These are phyloP conservation scores for Odocoileus hemionus DNA, from an alignment of 2,113 vertebrate species.

Conservation along the genomic window DNA sequence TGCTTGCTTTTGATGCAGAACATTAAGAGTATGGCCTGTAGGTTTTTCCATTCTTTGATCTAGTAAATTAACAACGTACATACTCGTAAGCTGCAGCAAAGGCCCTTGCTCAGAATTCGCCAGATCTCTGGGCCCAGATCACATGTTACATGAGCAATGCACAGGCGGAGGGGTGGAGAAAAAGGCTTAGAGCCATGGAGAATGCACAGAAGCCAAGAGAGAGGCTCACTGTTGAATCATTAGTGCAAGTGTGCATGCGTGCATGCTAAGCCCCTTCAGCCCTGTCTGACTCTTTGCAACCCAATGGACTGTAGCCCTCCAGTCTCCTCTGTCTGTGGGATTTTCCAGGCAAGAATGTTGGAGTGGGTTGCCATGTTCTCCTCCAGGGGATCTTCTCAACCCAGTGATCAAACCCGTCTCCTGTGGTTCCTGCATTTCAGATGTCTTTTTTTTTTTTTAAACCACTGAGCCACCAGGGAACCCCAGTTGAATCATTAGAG, in stretches of 20 bases:
- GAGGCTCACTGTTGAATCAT: background rate
- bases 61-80: slow-evolving; percentile 15
- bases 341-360: background rate
- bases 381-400: background rate
- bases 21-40: background rate
- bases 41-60: slow-evolving; percentile 61
- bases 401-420: background rate
- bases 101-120: background rate
- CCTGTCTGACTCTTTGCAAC: background rate
- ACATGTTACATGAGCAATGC: background rate
- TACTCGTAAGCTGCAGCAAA: background rate
- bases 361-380: background rate
- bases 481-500: background rate
- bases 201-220: background rate
- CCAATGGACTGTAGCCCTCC: background rate
- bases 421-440: background rate
- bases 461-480: background rate
- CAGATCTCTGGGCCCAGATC: background rate
- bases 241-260: background rate
- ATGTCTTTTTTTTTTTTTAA: background rate
- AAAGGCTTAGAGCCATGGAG: background rate
- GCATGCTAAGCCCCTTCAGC: background rate
- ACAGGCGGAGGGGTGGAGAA: background rate
- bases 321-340: background rate
- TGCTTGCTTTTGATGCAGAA: background rate